Base-by-base conservation (phyloP, 1,140 invertebrate species). In the Drusus annulatus region DNA sequence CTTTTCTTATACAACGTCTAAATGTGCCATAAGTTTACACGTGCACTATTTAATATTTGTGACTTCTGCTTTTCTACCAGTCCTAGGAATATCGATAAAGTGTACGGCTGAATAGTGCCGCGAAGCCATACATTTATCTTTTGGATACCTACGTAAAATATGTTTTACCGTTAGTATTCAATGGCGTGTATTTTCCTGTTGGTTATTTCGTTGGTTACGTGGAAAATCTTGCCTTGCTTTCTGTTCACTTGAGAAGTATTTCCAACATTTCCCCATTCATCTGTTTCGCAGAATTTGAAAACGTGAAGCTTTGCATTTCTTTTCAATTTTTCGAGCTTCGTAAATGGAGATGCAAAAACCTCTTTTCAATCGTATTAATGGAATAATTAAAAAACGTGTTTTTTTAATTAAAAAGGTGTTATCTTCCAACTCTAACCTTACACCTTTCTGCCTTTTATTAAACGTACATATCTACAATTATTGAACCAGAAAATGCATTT, bases 161-260 rank as follows among this genome's bases (percentile, higher is more conserved):
- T 69, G 28, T 69, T 13, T 69, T 69, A 36, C 65, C 65, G 7
- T 69, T 45, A n/a, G n/a, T 50, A 50, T 69, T 69, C 65, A 69
- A 69, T 69, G 65, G 65, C n/a, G 15, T 17, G 21, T 17, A 51
- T 69, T 69, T 45, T 19, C n/a, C 36, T 16, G 17, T n/a, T 19
- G 45, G 31, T 51, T 50, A 36, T 69, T 69, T 69, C 51, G 19
- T 69, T 36, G 36, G 36, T 45, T 15, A 45, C 65, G 65, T 17
- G 65, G 17, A 45, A 45, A 69, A 69, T 69, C 65, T 69, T 36
- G 17, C 28, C 10, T 21, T 65, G 16, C 36, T 23, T 36, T 23
- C 45, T 36, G 36, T 69, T 23, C 65, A 65, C 28, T 65, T 69
- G 65, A 51, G 28, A 51, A 69, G 51, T 50, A 50, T 36, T 36